Conservation (phyloP, 1,140 invertebrate species). For the Heliothis subflexa region DNA sequence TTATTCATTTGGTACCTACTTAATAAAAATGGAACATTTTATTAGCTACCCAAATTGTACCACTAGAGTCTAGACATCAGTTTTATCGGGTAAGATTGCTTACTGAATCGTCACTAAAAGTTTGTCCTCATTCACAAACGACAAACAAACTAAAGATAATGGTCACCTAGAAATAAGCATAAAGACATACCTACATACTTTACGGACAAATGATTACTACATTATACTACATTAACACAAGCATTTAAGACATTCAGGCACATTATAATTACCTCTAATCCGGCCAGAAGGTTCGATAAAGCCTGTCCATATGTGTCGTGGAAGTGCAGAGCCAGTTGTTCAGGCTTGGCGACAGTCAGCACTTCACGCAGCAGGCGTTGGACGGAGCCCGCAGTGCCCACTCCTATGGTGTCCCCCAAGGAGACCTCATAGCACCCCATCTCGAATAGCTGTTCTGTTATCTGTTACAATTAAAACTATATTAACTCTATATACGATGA, state of each 20-base stretch:
- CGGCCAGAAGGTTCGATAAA: constrained; percentile 95
- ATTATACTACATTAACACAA: neutral
- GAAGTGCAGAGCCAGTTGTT: constrained; percentile 96
- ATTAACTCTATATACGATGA: too few species aligned
- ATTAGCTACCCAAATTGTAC: too few species aligned
- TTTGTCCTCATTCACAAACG: too few species aligned
- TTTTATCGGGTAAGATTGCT: too few species aligned
- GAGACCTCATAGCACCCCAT: constrained; percentile 98
- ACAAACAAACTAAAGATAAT: too few species aligned
- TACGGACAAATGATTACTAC: neutral
- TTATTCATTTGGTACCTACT: neutral
- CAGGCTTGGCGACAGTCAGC: constrained; percentile 87
- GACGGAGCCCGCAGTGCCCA: constrained; percentile 96
- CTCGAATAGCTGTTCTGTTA: constrained; percentile 90
- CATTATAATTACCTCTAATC: constrained; percentile 88
- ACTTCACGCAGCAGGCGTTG: constrained; percentile 92
- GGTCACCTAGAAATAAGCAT: too few species aligned
- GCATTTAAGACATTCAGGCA: neutral
- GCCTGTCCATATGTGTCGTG: constrained; percentile 99
- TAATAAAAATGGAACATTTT: too few species aligned
- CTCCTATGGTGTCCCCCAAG: constrained; percentile 98
- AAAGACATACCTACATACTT: neutral
- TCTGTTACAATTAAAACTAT: constrained; percentile 55
- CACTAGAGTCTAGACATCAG: too few species aligned
- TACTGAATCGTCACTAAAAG: too few species aligned